phyloP scores from a whole-genome alignment of 2,888 invertebrate species.

The Anthophora plumipes region DNA sequence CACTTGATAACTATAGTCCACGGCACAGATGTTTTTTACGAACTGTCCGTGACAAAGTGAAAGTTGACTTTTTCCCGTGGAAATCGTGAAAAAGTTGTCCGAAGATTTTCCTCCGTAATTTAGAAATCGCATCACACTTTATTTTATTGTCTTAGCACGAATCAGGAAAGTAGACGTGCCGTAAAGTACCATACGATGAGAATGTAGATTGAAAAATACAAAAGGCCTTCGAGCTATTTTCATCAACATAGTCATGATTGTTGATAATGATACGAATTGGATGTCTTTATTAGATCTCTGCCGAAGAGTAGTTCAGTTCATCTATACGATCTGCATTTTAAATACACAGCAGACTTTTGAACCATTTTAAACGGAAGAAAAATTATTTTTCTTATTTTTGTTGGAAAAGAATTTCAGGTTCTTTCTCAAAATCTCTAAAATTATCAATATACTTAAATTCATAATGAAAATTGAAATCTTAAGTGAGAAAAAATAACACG shows the following conservation, averaged over 20 bases:
- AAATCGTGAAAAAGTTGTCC: constrained; percentile 33
- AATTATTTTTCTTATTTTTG: too few relatives aligned
- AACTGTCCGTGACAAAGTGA: constrained; percentile 41
- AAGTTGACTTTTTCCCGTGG: constrained; percentile 44
- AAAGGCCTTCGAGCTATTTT: constrained; percentile 41
- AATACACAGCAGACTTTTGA: too few relatives aligned
- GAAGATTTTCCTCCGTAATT: constrained; percentile 16
- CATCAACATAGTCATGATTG: constrained; percentile 13
- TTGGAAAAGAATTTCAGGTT: too few relatives aligned
- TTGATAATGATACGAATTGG: constrained; percentile 12
- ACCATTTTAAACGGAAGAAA: too few relatives aligned
- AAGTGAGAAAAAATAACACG: too few relatives aligned
- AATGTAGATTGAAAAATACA: constrained; percentile 6
- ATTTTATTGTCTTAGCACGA: too few relatives aligned
- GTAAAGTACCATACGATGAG: background rate
- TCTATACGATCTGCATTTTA: background rate
- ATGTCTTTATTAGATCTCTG: constrained; percentile 8
- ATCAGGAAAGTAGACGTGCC: background rate
- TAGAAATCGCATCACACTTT: constrained; percentile 11
- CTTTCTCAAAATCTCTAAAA: too few relatives aligned
- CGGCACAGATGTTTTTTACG: constrained; percentile 20
- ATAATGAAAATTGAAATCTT: too few relatives aligned
- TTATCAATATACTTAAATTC: too few relatives aligned
- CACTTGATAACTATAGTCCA: constrained; percentile 32
- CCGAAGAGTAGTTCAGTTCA: background rate